Percentiles rank a stretch among this genome's conserved stretches.
Evolutionary conservation across 2,888 invertebrate genomes (phyloP).

Genomic region (Didymodactylos carnosus): DNA sequence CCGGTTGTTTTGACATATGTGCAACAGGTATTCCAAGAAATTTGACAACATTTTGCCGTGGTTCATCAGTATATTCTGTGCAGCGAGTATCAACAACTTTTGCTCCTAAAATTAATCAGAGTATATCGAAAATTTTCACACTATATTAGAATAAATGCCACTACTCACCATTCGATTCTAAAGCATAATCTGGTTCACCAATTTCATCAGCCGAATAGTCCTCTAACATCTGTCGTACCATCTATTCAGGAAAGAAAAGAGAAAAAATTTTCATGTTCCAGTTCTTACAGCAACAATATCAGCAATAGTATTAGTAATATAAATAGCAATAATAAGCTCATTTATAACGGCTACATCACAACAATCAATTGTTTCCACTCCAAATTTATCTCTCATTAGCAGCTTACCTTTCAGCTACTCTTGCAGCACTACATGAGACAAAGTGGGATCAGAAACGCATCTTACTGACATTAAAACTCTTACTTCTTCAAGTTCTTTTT

Average conservation of each 20-base stretch:
- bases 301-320: too few relatives aligned
- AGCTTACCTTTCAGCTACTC: too few relatives aligned
- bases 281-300: too few relatives aligned
- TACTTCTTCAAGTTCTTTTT: not conserved
- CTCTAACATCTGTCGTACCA: not conserved
- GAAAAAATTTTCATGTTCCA: not conserved
- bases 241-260: not conserved
- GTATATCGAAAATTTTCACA: too few relatives aligned
- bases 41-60: not conserved
- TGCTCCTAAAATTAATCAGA: not conserved
- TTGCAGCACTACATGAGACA: too few relatives aligned
- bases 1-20: not conserved
- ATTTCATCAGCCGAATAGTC: slow-evolving; percentile 59
- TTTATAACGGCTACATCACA: too few relatives aligned
- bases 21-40: slow-evolving; percentile 6
- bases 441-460: too few relatives aligned
- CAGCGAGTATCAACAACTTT: slow-evolving; percentile 9
- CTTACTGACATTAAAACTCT: too few relatives aligned
- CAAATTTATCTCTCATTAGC: too few relatives aligned
- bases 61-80: slow-evolving; percentile 2
- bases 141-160: too few relatives aligned
- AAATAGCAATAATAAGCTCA: too few relatives aligned
- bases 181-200: slow-evolving; percentile 73
- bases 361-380: too few relatives aligned
- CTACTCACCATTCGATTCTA: slow-evolving; percentile 51